Evolutionary conservation across 1,140 invertebrate genomes (phyloP).

Genomic region (Acarapis woodi): DNA sequence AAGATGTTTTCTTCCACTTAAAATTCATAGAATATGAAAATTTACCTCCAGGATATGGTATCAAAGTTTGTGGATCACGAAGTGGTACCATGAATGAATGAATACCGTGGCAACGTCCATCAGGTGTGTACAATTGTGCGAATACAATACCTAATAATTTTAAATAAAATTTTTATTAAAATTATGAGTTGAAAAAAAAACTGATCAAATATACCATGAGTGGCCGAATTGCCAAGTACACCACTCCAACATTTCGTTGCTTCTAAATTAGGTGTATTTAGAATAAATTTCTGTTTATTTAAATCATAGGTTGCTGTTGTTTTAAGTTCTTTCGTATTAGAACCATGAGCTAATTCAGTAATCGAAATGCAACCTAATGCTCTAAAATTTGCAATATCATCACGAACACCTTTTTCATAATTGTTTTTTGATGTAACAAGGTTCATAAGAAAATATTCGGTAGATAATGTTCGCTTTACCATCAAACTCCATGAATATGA

Average conservation of each 20-base stretch:
- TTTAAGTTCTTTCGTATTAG: slow-evolving; percentile 61
- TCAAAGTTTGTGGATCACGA: slow-evolving; percentile 37
- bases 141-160: too few relatives aligned
- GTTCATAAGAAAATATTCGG: slow-evolving; percentile 12
- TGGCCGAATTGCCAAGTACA: slow-evolving; percentile 55
- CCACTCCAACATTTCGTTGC: slow-evolving; percentile 85
- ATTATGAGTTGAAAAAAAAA: slow-evolving; percentile 17
- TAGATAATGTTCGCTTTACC: slow-evolving; percentile 27
- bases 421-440: slow-evolving; percentile 40
- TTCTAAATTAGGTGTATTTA: slow-evolving; percentile 72
- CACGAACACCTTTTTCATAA: slow-evolving; percentile 27
- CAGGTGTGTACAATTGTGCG: slow-evolving; percentile 52
- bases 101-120: slow-evolving; percentile 50
- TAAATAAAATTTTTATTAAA: too few relatives aligned
- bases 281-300: slow-evolving; percentile 36
- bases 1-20: too few relatives aligned
- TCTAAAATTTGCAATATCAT: slow-evolving; percentile 7
- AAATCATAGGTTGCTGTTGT: slow-evolving; percentile 66
- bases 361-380: slow-evolving; percentile 52
- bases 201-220: slow-evolving; percentile 50
- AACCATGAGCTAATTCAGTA: slow-evolving; percentile 76
- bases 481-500: slow-evolving; percentile 35
- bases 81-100: slow-evolving; percentile 57
- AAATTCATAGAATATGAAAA: too few relatives aligned
- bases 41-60: slow-evolving; percentile 38